A percentile compares a stretch with the other conserved stretches of the same genome.
Evolutionary conservation across 1,140 invertebrate genomes (phyloP).

Genomic region (Odontomachus brunneus): DNA sequence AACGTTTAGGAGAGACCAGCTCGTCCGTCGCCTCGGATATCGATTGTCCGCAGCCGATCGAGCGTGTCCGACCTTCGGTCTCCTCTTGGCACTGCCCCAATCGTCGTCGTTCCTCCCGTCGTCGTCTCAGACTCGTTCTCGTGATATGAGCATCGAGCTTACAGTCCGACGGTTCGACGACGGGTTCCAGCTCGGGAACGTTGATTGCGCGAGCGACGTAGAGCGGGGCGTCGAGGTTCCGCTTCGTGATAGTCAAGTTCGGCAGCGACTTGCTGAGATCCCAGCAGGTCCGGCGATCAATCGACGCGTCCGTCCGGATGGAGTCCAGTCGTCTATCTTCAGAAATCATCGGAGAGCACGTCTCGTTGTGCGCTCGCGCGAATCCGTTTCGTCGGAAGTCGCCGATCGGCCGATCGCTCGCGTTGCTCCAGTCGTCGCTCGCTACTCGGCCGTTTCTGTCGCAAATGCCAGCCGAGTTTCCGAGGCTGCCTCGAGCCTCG

Average conservation of each 20-base stretch:
- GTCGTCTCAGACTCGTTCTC: neutral
- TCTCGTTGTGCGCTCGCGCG: neutral
- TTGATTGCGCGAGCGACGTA: constrained; percentile 29
- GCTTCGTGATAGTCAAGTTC: constrained; percentile 19
- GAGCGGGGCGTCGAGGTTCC: neutral
- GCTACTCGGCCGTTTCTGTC: neutral
- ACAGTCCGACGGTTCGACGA: constrained; percentile 38
- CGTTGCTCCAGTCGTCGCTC: too few species aligned
- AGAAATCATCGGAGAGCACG: neutral
- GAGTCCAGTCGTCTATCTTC: neutral
- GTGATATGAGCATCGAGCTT: constrained; percentile 2
- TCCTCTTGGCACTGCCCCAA: neutral
- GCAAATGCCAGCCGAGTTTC: neutral
- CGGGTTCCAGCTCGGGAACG: constrained; percentile 38
- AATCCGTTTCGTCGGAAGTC: neutral
- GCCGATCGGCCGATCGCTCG: too few species aligned
- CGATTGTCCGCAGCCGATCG: constrained; percentile 37
- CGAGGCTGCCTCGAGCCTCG: neutral
- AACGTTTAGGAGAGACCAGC: constrained; percentile 1
- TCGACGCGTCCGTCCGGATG: too few species aligned
- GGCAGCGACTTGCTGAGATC: constrained; percentile 54
- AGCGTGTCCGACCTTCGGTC: constrained; percentile 31
- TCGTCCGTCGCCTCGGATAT: neutral
- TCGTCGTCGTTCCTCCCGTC: too few species aligned
- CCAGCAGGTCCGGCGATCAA: neutral